Evolutionary conservation across 2,113 vertebrate genomes (phyloP).

Genomic region (Serinus canaria): DNA sequence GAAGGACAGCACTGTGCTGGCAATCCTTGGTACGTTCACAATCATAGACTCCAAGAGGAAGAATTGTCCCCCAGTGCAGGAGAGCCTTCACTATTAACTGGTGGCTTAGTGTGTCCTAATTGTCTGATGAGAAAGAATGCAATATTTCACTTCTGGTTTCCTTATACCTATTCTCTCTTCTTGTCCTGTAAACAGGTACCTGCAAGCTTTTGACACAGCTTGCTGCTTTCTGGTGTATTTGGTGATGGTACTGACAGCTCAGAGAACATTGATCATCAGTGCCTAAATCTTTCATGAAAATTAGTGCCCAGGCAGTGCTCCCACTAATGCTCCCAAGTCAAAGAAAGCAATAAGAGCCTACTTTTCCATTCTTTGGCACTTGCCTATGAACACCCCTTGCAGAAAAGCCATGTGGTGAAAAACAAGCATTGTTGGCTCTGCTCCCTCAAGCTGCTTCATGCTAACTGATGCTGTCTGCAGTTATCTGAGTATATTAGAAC

Average conservation of each 20-base stretch:
- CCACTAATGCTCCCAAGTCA: background rate
- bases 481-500: background rate
- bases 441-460: background rate
- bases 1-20: slow-evolving; percentile 94
- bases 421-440: background rate
- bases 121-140: background rate
- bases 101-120: background rate
- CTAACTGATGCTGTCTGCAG: background rate
- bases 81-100: background rate
- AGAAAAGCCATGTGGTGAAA: background rate
- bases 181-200: background rate
- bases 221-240: background rate
- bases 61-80: background rate
- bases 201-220: background rate
- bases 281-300: background rate
- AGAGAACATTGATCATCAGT: background rate
- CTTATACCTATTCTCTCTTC: background rate
- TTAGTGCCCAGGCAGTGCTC: background rate
- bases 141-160: background rate
- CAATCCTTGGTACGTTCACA: slow-evolving; percentile 88
- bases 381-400: background rate
- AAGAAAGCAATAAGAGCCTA: background rate
- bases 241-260: background rate
- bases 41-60: background rate
- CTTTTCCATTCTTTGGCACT: background rate